A percentile compares a stretch with the other conserved stretches of the same genome.
phyloP scores from a whole-genome alignment of 2,888 invertebrate species.

The Thecophora atra region DNA sequence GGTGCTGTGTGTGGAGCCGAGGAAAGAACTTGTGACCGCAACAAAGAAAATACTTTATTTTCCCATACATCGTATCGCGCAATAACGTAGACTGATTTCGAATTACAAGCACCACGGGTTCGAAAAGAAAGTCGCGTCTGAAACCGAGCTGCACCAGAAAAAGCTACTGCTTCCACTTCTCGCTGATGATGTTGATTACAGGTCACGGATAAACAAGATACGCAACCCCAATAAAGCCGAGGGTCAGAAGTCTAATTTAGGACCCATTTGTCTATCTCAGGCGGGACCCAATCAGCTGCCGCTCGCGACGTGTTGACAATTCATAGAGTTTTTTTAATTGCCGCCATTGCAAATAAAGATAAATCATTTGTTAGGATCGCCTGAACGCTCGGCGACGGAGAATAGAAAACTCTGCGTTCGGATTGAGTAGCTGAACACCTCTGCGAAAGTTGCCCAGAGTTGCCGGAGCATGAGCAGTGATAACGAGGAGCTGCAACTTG shows the following conservation, averaged over 20 bases:
- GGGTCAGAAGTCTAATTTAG: not conserved
- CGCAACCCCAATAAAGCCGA: not conserved
- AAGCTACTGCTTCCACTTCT: not conserved
- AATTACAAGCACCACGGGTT: no score
- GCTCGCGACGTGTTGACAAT: slow-evolving; percentile 29
- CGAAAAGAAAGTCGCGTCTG: no score
- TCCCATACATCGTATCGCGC: no score
- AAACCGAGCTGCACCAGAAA: not conserved
- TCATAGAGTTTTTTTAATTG: slow-evolving; percentile 44
- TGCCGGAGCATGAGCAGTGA: not conserved
- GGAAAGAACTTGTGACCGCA: no score
- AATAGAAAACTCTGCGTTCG: slow-evolving; percentile 5
- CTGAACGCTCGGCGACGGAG: slow-evolving; percentile 51
- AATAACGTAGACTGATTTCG: no score
- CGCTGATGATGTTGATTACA: no score
- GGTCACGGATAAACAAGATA: not conserved
- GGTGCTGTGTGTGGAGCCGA: not conserved
- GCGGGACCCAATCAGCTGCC: no score
- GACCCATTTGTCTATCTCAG: not conserved
- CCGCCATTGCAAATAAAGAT: slow-evolving; percentile 60
- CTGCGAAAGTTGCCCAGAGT: not conserved
- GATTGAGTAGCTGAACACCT: not conserved
- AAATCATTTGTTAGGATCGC: slow-evolving; percentile 59
- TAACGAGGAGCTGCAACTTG: not conserved
- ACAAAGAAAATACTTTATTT: no score